Evolutionary conservation across 30 jellyfish, hydroid and myxozoan species (phyloP), one percentile per base, ranked within the genome.

Genomic region (Phacellophora camtschatica): DNA sequence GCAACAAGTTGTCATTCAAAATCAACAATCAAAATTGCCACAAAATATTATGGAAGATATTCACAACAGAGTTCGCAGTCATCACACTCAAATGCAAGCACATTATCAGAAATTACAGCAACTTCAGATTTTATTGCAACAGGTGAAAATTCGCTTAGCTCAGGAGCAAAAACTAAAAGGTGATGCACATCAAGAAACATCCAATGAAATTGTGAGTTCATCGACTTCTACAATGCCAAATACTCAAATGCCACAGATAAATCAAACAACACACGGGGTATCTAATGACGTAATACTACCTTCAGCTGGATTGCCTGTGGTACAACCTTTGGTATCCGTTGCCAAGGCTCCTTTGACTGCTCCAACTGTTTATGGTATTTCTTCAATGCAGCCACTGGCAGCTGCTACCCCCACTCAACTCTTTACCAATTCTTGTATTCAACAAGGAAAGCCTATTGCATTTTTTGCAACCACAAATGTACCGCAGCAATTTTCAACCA

Each of bases 61-160:
- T 9, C 96, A 93, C 37, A 49, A 86, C 11, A 77, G 96, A 13
- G 97, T 87, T 6, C 86, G 95, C 29, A 82, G 58, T 34, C 99
- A 93, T 35, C 97, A 93, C 57, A 75, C 85, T 1, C 99, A 93
- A 76, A 93, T 93, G 99, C 96, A 78, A 34, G 64, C 74, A 20
- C 99, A 93, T 67, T 93, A 86, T 36, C 92, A 87, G 58, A 93
- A 85, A 51, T 72, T 93, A 61, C 99, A 86, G 42, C 97, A 93
- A 75, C 86, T 93, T 20, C 92, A 87, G 49, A 39, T 75, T 19
- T 82, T 93, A 9, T 70, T 90, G 46, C 97, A 93, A 84, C 96
- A 93, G 55, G 95, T 93, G 32, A 95, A 93, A 31, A 45, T 59
- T 3, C 82, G 94, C 68, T 61, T 74, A 19, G 46, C 74, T 3